Conservation (phyloP, 2,797 vertebrate genomes). For the Antennarius maculatus region DNA sequence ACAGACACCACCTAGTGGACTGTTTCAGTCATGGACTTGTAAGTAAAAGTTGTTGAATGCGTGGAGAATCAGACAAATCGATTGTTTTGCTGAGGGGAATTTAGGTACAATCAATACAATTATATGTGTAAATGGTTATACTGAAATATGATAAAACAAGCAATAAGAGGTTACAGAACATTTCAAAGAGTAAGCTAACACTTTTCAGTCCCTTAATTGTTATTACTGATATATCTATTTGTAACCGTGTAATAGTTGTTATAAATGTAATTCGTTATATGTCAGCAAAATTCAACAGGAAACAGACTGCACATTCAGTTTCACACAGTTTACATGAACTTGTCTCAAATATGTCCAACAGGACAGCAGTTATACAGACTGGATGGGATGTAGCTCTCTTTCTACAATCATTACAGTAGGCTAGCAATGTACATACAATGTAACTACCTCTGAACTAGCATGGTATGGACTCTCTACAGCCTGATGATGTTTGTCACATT, state of each 20-base stretch:
- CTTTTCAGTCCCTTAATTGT: constrained; percentile 37
- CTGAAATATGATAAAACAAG: constrained; percentile 63
- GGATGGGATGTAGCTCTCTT: constrained; percentile 65
- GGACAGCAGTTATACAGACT: constrained; percentile 50
- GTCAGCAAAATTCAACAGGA: constrained; percentile 43
- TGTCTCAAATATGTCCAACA: constrained; percentile 45
- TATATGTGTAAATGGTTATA: constrained; percentile 69
- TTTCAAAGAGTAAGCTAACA: constrained; percentile 68
- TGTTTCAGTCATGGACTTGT: constrained; percentile 34
- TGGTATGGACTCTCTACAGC: constrained; percentile 80
- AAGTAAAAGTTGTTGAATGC: constrained; percentile 26
- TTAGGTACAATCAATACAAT: constrained; percentile 51
- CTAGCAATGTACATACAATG: constrained; percentile 82
- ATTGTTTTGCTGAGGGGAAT: constrained; percentile 39
- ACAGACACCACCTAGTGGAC: constrained; percentile 45
- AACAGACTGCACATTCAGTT: constrained; percentile 40
- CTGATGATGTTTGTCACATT: constrained; percentile 77
- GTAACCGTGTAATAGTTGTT: constrained; percentile 34
- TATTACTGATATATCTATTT: constrained; percentile 29
- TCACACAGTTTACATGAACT: constrained; percentile 63
- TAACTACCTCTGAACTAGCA: constrained; percentile 89
- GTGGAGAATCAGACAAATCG: constrained; percentile 54
- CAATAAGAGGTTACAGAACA: constrained; percentile 55
- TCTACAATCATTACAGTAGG: constrained; percentile 70
- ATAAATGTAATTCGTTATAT: constrained; percentile 29